Evolutionary conservation across 2,888 invertebrate genomes (phyloP).

Genomic region (Coenonympha arcania): DNA sequence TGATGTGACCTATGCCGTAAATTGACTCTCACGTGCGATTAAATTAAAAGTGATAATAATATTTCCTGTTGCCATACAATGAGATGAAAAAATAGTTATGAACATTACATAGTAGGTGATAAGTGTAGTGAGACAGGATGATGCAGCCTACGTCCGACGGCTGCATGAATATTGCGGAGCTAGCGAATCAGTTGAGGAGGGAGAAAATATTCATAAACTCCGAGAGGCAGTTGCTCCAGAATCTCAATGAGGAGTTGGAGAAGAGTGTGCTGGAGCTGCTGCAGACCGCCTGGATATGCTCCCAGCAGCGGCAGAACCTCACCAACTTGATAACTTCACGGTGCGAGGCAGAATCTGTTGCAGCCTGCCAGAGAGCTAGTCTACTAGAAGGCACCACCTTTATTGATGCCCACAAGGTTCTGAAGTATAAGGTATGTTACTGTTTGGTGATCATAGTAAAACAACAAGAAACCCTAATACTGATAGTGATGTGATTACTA

Average conservation of each 20-base stretch:
- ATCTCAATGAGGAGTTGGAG: constrained; percentile 81
- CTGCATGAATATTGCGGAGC: constrained; percentile 67
- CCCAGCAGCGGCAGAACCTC: constrained; percentile 87
- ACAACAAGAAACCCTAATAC: not conserved
- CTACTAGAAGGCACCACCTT: constrained; percentile 73
- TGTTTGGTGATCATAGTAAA: not conserved
- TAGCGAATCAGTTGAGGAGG: constrained; percentile 79
- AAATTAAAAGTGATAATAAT: constrained; percentile 20
- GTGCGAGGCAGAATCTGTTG: constrained; percentile 82
- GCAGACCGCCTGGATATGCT: constrained; percentile 89
- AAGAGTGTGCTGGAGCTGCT: constrained; percentile 71
- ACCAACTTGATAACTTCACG: constrained; percentile 83
- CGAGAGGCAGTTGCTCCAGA: constrained; percentile 86
- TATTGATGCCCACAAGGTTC: constrained; percentile 85
- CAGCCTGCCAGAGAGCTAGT: constrained; percentile 80
- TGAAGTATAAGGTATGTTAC: constrained; percentile 83
- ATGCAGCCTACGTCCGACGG: constrained; percentile 69
- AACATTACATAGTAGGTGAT: constrained; percentile 38
- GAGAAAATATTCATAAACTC: constrained; percentile 91
- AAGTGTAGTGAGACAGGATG: constrained; percentile 42
- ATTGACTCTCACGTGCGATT: constrained; percentile 3
- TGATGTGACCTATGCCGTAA: not conserved
- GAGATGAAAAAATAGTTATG: constrained; percentile 21
- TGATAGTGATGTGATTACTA: no score
- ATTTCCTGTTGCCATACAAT: constrained; percentile 27